Evolutionary conservation across 2,113 vertebrate species (phyloP).

Genomic region (Bubo scandiacus): DNA sequence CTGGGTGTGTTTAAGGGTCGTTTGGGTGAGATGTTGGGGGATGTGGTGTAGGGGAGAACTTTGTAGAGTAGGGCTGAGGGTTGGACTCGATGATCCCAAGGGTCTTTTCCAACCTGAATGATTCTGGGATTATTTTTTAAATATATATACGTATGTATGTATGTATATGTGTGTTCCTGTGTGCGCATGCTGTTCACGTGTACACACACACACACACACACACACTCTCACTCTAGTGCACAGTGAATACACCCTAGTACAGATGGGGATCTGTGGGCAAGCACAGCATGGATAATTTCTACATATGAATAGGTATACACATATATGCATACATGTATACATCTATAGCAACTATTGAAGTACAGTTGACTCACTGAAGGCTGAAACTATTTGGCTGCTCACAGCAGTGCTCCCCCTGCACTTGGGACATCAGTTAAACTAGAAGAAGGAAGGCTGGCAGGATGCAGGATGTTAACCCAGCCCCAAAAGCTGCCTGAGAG

Average conservation of each 20-base stretch:
- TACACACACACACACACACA: too few species aligned
- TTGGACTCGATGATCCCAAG: too few species aligned
- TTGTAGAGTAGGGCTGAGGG: too few species aligned
- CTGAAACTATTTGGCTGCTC: neutral
- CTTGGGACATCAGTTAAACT: neutral
- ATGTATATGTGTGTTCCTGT: neutral
- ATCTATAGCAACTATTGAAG: too few species aligned
- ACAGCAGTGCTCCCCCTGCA: neutral
- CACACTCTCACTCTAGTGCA: too few species aligned
- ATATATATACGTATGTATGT: too few species aligned
- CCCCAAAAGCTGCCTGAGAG: neutral
- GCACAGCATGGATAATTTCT: neutral
- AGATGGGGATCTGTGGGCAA: neutral
- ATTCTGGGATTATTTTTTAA: too few species aligned
- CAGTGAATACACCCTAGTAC: too few species aligned
- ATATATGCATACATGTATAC: accelerated
- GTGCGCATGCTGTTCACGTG: neutral
- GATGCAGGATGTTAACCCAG: neutral
- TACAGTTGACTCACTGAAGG: neutral
- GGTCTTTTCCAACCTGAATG: too few species aligned
- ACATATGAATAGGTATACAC: accelerated
- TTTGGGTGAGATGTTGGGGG: too few species aligned
- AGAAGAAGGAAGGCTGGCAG: neutral
- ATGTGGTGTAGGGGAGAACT: too few species aligned
- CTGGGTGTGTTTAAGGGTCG: too few species aligned